Base-by-base conservation (phyloP, 1,140 invertebrate genomes). In the Oryctes rhinoceros region DNA sequence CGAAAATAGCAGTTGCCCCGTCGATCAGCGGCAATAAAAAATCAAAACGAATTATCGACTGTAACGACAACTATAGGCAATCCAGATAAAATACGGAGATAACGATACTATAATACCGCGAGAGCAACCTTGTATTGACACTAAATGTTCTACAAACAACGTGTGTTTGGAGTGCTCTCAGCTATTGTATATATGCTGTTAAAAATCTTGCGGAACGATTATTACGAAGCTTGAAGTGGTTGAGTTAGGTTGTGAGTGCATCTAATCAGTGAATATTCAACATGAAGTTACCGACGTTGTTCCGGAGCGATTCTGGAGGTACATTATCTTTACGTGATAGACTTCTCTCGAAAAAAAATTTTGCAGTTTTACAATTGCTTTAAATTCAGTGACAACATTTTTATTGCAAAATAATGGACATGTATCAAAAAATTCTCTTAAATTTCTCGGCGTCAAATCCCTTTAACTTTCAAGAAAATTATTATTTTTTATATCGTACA, bases 261-360 rank as follows among this genome's bases (percentile, higher is more conserved):
- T 71, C 10, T 71, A 9, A 71, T 71, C 37, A 71, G 65, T 71
- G 24, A 11, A 30, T 15, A 35, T 71, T 71, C 6, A 78, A 59
- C 10, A 78, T 78, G 77, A 78, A 78, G n/a, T 78, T 78, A 59
- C 77, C 77, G 7, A 78, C 77, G 6, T 13, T 78, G 24, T 78
- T 78, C 49, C 39, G 49, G 2, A 78, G 77, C 59, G 49, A 78
- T 78, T 78, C 77, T 59, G 30, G 39, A 37, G 77, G 77, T 78
- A 78, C 35, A 30, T 30, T 53, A 15, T 47, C 48, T 77, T 77
- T 30, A 6, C 5, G 6, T 74, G 5, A 15, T 74, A 74, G 3
- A 24, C 13, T 35, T 24, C 24, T 74, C 5, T 44, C 39, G 1
- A 44, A 44, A n/a, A n/a, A n/a, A n/a, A n/a, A n/a, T n/a, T n/a